Evolutionary conservation across 92 coral and sea anemone species (phyloP), one percentile per base, ranked within the genome.

Genomic region (Micromussa lordhowensis): DNA sequence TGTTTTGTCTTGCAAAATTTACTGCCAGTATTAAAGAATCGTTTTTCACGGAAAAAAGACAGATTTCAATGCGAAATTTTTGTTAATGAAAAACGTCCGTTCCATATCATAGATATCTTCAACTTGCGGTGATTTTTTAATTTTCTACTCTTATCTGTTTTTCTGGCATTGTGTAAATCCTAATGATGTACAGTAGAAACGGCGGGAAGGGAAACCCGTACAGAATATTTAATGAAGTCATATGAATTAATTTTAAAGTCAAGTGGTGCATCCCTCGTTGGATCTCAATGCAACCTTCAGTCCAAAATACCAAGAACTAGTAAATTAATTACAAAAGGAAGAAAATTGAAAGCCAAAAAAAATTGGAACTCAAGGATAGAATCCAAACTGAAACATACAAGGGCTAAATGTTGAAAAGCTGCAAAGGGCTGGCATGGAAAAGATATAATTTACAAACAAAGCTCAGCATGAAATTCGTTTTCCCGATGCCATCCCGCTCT

Each of bases 1-100:
- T 68, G 78, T 82, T 82, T 66, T 68, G 77, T 82, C 77, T 26
- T 68, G 16, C 66, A 1, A 29, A 82, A 82, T 30, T 26, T 48
- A 12, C 55, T 66, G 28, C 29, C 86, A 68, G 86, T 28, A 66
- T 30, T 21, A 80, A 58, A 44, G 51, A 5, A 15, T 35, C 38
- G 35, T 29, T 24, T 48, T 1, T 78, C 14, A 78, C 36, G 17
- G 57, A 48, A 59, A 32, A 80, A 80, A 80, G 18, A 21, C 21
- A 57, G 48, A 30, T 24, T 61, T 26, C 19, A 30, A 30, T 17
- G n/a, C 32, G 31, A 26, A 80, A 21, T 7, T 19, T 10, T 36
- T 10, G 78, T 73, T n/a, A 44, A 44, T 44, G 13, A 44, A 44
- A 44, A 44, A 44, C 51, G 51, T 34, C 10, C 13, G 9, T 73